Percentiles rank a stretch among this genome's conserved stretches.
These are phyloP conservation scores for Nixonia krombeini DNA, from an alignment of 1,140 invertebrate species.

Conservation along the genomic window DNA sequence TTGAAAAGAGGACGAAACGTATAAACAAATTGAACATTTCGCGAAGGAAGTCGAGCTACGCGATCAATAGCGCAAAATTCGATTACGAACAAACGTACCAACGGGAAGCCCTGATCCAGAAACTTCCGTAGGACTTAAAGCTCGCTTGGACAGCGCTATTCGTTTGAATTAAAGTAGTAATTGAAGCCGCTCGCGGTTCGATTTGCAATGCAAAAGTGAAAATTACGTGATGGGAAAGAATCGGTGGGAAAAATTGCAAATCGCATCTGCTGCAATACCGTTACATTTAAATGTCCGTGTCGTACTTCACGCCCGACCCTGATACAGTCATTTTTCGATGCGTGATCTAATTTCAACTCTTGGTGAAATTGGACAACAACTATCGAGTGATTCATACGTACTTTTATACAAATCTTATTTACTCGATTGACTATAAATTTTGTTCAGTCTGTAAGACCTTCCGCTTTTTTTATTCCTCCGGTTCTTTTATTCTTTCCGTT, in stretches of 20 bases:
- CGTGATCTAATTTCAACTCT: too few species aligned
- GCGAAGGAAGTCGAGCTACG: neutral
- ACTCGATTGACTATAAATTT: too few species aligned
- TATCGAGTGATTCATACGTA: neutral
- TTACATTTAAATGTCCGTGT: too few species aligned
- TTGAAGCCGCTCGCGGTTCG: neutral
- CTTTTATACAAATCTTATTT: neutral
- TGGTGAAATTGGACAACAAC: neutral
- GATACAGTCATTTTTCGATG: too few species aligned
- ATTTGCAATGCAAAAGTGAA: neutral
- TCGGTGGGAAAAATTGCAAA: neutral
- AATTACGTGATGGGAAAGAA: too few species aligned
- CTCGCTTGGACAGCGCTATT: too few species aligned
- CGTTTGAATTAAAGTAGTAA: slow-evolving; percentile 1
- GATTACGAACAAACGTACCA: neutral
- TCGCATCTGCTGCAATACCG: neutral
- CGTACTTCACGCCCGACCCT: too few species aligned
- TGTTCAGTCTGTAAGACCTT: too few species aligned
- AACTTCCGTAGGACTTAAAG: too few species aligned
- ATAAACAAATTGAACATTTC: too few species aligned
- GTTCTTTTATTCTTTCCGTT: too few species aligned
- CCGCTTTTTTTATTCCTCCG: too few species aligned
- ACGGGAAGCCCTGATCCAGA: neutral
- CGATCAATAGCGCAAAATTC: neutral
- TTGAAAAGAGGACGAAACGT: neutral